Percentiles rank a stretch among this genome's conserved stretches.
Conservation (phyloP, 2,113 vertebrate species). For the Leucosticte australis region DNA sequence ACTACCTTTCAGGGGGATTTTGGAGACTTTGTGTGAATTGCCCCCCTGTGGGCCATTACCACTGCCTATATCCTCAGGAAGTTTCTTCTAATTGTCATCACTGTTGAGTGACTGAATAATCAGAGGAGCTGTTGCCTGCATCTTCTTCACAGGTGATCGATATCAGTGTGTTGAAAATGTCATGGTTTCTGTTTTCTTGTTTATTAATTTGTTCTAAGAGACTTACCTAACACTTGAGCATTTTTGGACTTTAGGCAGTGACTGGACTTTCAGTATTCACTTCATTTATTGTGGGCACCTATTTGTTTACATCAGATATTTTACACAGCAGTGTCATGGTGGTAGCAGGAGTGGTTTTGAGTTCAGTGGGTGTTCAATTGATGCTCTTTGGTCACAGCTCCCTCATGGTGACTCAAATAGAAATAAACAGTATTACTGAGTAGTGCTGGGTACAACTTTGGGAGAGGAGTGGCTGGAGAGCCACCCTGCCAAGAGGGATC, state of each 20-base stretch:
- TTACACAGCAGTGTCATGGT: not conserved
- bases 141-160: not conserved
- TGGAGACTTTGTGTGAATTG: not conserved
- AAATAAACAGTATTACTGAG: not conserved
- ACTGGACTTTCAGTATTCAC: not conserved
- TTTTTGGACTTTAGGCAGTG: not conserved
- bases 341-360: not conserved
- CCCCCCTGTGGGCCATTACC: accelerated
- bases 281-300: not conserved
- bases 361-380: not conserved
- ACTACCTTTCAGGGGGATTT: not conserved
- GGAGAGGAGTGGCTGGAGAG: not conserved
- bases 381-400: not conserved
- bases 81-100: not conserved
- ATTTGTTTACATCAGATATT: not conserved
- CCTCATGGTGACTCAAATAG: not conserved
- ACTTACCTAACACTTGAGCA: not conserved
- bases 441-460: not conserved
- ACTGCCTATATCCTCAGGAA: not conserved
- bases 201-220: not conserved
- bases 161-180: not conserved
- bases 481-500: not conserved
- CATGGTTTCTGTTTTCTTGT: not conserved
- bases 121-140: not conserved
- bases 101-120: not conserved